A percentile compares a stretch with the other conserved stretches of the same genome.
Evolutionary conservation across 1,140 invertebrate species (phyloP).

Genomic region (Trachymyrmex septentrionalis): DNA sequence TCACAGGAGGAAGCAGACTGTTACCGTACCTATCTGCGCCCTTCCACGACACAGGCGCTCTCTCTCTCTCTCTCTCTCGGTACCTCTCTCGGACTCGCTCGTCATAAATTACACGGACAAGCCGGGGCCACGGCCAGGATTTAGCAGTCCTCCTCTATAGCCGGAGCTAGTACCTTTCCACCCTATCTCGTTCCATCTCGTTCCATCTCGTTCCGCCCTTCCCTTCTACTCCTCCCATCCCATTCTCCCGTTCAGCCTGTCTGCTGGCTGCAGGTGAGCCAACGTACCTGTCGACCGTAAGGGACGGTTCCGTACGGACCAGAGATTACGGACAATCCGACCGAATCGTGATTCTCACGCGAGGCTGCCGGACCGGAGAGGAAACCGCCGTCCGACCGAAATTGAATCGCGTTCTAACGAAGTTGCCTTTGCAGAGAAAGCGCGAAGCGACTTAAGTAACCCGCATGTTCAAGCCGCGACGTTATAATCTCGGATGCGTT

Average conservation of each 20-base stretch:
- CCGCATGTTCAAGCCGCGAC: slow-evolving; percentile 49
- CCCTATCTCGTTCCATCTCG: slow-evolving; percentile 68
- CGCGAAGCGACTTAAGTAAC: slow-evolving; percentile 59
- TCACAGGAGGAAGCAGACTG: slow-evolving; percentile 86
- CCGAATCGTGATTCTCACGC: slow-evolving; percentile 51
- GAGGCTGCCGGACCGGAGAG: slow-evolving; percentile 22
- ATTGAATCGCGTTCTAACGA: slow-evolving; percentile 64
- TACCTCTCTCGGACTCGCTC: slow-evolving; percentile 75
- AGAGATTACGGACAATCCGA: slow-evolving; percentile 66
- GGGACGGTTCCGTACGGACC: slow-evolving; percentile 64
- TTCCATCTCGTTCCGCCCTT: slow-evolving; percentile 44
- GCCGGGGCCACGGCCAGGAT: slow-evolving; percentile 74
- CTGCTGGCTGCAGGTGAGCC: slow-evolving; percentile 66
- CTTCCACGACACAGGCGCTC: slow-evolving; percentile 25
- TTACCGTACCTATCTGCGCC: slow-evolving; percentile 82
- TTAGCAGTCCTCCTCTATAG: slow-evolving; percentile 73
- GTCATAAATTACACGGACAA: slow-evolving; percentile 83
- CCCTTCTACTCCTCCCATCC: slow-evolving; percentile 29
- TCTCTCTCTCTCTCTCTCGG: slow-evolving; percentile 59
- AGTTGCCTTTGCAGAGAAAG: slow-evolving; percentile 51
- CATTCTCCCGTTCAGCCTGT: slow-evolving; percentile 42
- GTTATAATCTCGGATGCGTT: slow-evolving; percentile 59
- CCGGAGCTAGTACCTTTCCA: slow-evolving; percentile 68
- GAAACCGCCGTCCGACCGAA: slow-evolving; percentile 54
- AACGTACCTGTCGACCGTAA: slow-evolving; percentile 66